These are phyloP conservation scores for Drosophila aldrichi DNA, from an alignment of 2,888 invertebrate species.

Conservation along the genomic window DNA sequence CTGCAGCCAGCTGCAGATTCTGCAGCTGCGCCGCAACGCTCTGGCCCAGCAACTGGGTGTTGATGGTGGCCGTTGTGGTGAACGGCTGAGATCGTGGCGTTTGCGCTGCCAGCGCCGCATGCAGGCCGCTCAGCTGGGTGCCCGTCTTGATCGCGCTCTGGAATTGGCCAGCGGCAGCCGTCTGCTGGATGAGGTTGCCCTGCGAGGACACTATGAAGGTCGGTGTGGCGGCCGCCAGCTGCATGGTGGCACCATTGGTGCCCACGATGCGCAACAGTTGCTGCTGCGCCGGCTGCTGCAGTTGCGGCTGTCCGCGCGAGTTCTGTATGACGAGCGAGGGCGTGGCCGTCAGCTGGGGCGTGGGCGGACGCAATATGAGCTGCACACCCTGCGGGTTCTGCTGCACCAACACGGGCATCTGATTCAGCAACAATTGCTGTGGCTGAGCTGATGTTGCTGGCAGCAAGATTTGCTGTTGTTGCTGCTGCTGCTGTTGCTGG, in stretches of 20 bases:
- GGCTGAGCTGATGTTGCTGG: constrained; percentile 80
- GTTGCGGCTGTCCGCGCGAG: constrained; percentile 83
- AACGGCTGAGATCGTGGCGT: constrained; percentile 85
- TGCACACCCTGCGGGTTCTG: constrained; percentile 90
- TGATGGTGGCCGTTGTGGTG: constrained; percentile 83
- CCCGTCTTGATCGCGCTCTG: constrained; percentile 84
- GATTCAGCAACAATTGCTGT: constrained; percentile 84
- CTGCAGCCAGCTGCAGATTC: constrained; percentile 84
- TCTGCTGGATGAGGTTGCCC: constrained; percentile 85
- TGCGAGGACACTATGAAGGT: constrained; percentile 86
- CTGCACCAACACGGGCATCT: constrained; percentile 88
- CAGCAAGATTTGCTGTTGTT: constrained; percentile 83
- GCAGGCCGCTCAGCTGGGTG: constrained; percentile 84
- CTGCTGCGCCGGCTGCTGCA: constrained; percentile 85
- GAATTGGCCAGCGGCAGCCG: constrained; percentile 81
- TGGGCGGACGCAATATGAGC: constrained; percentile 89
- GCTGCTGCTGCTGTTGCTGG: constrained; percentile 72
- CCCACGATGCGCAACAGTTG: constrained; percentile 88
- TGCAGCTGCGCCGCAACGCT: constrained; percentile 84
- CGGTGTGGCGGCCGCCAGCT: constrained; percentile 86
- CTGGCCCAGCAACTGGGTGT: constrained; percentile 84
- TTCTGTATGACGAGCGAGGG: constrained; percentile 85
- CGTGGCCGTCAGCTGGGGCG: constrained; percentile 86
- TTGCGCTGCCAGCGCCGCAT: constrained; percentile 82
- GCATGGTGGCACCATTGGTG: constrained; percentile 87